A percentile compares a stretch with the other conserved stretches of the same genome.
phyloP scores from a whole-genome alignment of 2,888 invertebrate genomes.

The Ormyrus thymus region DNA sequence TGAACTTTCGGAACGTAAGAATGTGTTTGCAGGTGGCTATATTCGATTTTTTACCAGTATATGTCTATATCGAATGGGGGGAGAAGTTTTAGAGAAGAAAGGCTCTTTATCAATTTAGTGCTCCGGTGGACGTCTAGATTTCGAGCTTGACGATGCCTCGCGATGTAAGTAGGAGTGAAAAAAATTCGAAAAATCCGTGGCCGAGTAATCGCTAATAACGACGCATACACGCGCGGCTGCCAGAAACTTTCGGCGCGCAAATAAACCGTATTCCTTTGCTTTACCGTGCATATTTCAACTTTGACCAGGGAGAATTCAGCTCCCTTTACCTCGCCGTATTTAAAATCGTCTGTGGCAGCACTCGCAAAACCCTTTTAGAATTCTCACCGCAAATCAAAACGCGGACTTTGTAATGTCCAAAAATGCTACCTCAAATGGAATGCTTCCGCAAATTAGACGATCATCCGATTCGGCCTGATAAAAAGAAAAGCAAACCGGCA shows the following conservation, averaged over 20 bases:
- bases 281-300: conserved; percentile 69
- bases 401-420: conserved; percentile 29
- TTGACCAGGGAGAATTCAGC: conserved; percentile 63
- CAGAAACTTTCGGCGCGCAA: conserved; percentile 74
- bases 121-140: conserved; percentile 26
- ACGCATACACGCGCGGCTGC: conserved; percentile 67
- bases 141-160: conserved; percentile 18
- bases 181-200: conserved; percentile 70
- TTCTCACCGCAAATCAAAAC: conserved; percentile 54
- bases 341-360: conserved; percentile 67
- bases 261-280: conserved; percentile 73
- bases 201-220: conserved; percentile 74
- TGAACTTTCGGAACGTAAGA: too few species aligned
- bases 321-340: conserved; percentile 63
- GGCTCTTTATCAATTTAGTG: not conserved
- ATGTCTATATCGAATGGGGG: too few species aligned
- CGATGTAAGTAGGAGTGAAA: conserved; percentile 48
- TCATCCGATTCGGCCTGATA: conserved; percentile 41
- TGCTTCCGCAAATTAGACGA: not conserved
- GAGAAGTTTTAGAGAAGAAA: too few species aligned
- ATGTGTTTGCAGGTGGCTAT: too few species aligned
- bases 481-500: conserved; percentile 49
- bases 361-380: conserved; percentile 57
- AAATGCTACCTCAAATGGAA: conserved; percentile 1
- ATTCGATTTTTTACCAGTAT: too few species aligned